Conservation (phyloP, 2,888 invertebrate species). For the Parthenolecanium corni region DNA sequence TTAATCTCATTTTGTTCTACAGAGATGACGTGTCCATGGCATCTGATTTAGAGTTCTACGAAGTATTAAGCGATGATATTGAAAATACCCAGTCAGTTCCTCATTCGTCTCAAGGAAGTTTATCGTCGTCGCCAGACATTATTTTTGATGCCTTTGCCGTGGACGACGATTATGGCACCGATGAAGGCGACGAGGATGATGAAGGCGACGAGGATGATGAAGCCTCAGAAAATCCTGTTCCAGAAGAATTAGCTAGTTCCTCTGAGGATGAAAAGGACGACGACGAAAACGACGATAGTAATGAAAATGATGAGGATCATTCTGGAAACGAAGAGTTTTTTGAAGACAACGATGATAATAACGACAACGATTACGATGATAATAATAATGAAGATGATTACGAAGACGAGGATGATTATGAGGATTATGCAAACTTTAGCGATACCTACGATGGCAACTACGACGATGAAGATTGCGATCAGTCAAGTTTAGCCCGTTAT, state of each 20-base stretch:
- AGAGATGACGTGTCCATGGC: slow-evolving; percentile 10
- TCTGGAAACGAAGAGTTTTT: not conserved
- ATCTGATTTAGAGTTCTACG: slow-evolving; percentile 1
- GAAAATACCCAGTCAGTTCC: too few relatives aligned
- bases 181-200: not conserved
- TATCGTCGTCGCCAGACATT: not conserved
- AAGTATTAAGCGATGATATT: slow-evolving; percentile 1
- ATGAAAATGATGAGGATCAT: not conserved
- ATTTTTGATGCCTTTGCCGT: not conserved
- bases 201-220: not conserved
- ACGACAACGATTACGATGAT: not conserved
- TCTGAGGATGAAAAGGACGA: slow-evolving; percentile 1
- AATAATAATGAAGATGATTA: not conserved
- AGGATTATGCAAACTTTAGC: not conserved
- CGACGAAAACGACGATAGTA: not conserved
- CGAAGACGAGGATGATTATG: slow-evolving; percentile 3
- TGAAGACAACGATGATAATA: not conserved
- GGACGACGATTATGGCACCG: not conserved
- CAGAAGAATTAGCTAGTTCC: not conserved
- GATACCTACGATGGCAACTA: not conserved
- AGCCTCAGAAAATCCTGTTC: not conserved
- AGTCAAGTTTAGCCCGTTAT: not conserved
- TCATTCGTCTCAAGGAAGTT: not conserved
- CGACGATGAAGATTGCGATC: not conserved
- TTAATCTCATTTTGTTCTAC: not conserved